Base-by-base conservation (phyloP, 2,888 invertebrate genomes). In the Belgica antarctica region DNA sequence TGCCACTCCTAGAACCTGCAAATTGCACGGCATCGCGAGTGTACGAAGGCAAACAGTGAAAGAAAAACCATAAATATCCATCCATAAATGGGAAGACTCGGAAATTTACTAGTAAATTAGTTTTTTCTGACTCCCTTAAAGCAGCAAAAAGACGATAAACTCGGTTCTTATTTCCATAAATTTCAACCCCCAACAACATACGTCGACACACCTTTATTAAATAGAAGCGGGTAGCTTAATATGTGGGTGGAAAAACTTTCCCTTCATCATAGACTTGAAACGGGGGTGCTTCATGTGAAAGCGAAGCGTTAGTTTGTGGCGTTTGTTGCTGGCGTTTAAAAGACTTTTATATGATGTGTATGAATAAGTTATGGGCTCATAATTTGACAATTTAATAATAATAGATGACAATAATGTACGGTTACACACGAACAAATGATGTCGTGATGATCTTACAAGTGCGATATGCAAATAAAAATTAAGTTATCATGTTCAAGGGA, bases 381-480 rank as follows among this genome's bases (percentile, higher is more conserved):
- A 62, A 62, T 62, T 62, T 62, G 62, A 62, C 62, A 62, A 62
- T 62, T 62, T 62, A 62, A 62, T 62, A 62, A 62, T 34, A 62
- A 62, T 59, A 52, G 52, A 52, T 5, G 19, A 27, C 25, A 27
- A 25, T 15, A 52, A 5, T n/a, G 52, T n/a, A 31, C 12, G 12
- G 34, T 31, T 8, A n/a, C 31, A 10, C 31, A 15, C 41, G 15
- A 41, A 52, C 19, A 2, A 52, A 52, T 52, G 2, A 19, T 12
- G 52, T 22, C 52, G 41, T 15, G 22, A 22, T 22, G 52, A 52
- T 52, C 52, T 17, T 52, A n/a, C 17, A n/a, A 52, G 7, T 10
- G 22, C 17, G 52, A 52, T 52, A 52, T 52, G 52, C 52, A 52
- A 52, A 52, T n/a, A 52, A 52, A n/a, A 52, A 22, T 52, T 7